A percentile compares a stretch with the other conserved stretches of the same genome.
phyloP scores from a whole-genome alignment of 1,140 invertebrate species.

The Drosophila lowei region DNA sequence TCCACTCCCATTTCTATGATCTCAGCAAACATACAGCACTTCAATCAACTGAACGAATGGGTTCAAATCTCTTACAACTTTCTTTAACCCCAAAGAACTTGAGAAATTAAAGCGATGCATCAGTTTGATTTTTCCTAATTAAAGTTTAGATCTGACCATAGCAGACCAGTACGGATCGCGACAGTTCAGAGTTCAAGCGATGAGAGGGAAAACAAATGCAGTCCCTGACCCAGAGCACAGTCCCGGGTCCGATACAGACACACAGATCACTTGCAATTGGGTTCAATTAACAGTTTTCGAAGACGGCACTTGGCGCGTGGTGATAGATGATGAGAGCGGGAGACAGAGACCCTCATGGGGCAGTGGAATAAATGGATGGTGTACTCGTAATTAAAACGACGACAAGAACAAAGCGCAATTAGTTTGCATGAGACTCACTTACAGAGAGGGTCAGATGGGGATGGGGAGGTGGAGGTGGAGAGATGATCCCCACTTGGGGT shows the following conservation, averaged over 20 bases:
- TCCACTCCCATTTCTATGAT: conserved; percentile 16
- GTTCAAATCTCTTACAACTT: conserved; percentile 57
- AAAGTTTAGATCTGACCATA: conserved; percentile 26
- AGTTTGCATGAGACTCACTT: conserved; percentile 79
- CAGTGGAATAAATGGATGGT: conserved; percentile 46
- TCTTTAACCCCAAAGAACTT: conserved; percentile 62
- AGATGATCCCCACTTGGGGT: conserved; percentile 40
- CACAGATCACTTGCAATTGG: conserved; percentile 65
- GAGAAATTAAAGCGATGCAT: conserved; percentile 47
- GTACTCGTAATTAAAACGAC: conserved; percentile 71
- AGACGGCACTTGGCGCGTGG: conserved; percentile 78
- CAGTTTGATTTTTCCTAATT: conserved; percentile 64
- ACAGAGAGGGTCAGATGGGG: conserved; percentile 14
- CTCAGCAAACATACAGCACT: conserved; percentile 14
- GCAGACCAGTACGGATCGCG: background rate
- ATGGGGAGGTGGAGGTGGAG: background rate
- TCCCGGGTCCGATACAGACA: background rate
- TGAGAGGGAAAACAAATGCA: conserved; percentile 50
- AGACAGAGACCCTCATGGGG: conserved; percentile 55
- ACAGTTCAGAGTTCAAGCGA: conserved; percentile 46
- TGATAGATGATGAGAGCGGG: conserved; percentile 49
- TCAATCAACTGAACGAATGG: conserved; percentile 39
- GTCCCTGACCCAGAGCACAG: conserved; percentile 17
- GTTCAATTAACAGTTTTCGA: conserved; percentile 75
- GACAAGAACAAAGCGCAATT: conserved; percentile 77